Conservation (phyloP, 2,797 vertebrate species). For the Platyrinchus mystaceus region DNA sequence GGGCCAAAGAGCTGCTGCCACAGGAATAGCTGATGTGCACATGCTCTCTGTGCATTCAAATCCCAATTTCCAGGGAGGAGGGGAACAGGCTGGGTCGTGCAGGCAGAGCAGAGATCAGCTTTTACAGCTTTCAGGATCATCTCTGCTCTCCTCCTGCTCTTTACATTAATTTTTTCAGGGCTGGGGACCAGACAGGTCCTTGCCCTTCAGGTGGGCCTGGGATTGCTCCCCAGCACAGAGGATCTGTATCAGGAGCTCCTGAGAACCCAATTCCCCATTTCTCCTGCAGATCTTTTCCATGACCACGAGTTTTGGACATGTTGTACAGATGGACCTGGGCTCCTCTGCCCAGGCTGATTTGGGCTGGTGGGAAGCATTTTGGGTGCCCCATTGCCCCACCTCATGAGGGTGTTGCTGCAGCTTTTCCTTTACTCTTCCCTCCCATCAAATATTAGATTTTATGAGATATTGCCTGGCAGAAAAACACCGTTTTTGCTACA, state of each 20-base stretch:
- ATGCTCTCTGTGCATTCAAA: not conserved
- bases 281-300: not conserved
- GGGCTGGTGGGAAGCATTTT: not conserved
- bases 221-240: not conserved
- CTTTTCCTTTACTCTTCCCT: not conserved
- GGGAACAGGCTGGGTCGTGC: not conserved
- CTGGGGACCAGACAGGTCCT: no score
- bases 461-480: not conserved
- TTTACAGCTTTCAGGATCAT: not conserved
- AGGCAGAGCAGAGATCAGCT: not conserved
- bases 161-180: not conserved
- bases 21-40: not conserved
- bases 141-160: not conserved
- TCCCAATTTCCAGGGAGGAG: not conserved
- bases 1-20: not conserved
- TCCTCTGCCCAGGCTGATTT: not conserved
- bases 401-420: not conserved
- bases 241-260: not conserved
- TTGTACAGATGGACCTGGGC: not conserved
- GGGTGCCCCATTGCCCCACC: not conserved
- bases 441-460: not conserved
- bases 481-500: not conserved
- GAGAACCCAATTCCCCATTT: not conserved
- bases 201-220: not conserved
- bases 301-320: not conserved